Base-by-base conservation (phyloP, 2,113 vertebrate species). In the Ctenodactylus gundi region DNA sequence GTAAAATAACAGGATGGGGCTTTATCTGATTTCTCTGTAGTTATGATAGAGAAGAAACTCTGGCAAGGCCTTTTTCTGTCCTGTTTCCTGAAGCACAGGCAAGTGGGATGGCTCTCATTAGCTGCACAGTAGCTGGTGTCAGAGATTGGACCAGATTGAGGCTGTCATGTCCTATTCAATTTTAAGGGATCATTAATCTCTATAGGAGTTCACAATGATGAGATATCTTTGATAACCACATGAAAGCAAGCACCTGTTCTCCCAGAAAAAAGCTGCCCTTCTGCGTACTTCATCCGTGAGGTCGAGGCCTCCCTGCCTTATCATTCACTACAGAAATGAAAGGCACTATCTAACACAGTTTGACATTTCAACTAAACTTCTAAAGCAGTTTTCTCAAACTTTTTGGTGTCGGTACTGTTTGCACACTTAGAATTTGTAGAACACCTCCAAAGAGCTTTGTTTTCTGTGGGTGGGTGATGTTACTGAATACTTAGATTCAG, bases 251-350 rank as follows among this genome's bases (percentile, higher is more conserved):
- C n/a, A 1, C 21, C 44, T 75, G 18, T 53, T 51, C 34, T 77
- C 29, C 1, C 13, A 46, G n/a, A 34, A 36, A 29, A 60, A 29
- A 25, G 6, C 18, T 3, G 27, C 11, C 25, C 20, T 0, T 7
- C 46, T 7, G 7, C 80, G 39, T 14, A 7, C 41, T 29, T 1
- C 11, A 12, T 44, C 44, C 46, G 76, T 11, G 62, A 55, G 20
- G 4, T 20, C 9, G 0, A 3, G 14, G 0, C 36, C 6, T 62
- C 13, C 27, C 20, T 23, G 6, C 17, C 4, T 57, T 14, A 1
- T 7, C 31, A 4, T 31, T 21, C 68, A 11, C 21, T 2, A 14
- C 29, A 78, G 80, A 85, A 34, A 39, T 25, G 20, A 72, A 7
- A 10, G 14, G 6, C 0, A 7, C 53, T n/a, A n/a, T n/a, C n/a